phyloP scores from a whole-genome alignment of 2,888 invertebrate species.

The Zaprionus obscuricornis region DNA sequence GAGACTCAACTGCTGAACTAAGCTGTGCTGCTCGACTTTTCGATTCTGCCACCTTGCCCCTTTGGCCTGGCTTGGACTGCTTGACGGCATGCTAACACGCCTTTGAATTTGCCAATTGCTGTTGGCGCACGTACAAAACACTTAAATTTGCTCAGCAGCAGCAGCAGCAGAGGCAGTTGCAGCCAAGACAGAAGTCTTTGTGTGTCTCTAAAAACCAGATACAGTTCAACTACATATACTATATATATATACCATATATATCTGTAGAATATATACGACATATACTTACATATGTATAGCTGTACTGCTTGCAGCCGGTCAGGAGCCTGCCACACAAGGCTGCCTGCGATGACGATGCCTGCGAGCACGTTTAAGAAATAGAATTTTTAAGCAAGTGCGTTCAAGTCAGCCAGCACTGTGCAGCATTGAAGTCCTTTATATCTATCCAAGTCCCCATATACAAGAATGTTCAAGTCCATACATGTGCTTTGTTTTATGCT shows the following conservation, averaged over 20 bases:
- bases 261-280: too few relatives aligned
- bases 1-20: conserved; percentile 34
- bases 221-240: conserved; percentile 41
- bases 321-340: conserved; percentile 56
- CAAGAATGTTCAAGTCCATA: conserved; percentile 21
- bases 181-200: conserved; percentile 48
- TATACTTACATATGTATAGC: conserved; percentile 31
- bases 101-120: conserved; percentile 82
- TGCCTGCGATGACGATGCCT: conserved; percentile 40
- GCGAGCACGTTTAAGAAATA: conserved; percentile 75
- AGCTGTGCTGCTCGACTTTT: conserved; percentile 22
- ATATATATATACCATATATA: conserved; percentile 2
- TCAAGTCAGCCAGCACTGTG: conserved; percentile 32
- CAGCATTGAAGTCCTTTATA: conserved; percentile 34
- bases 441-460: conserved; percentile 15
- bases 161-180: conserved; percentile 16
- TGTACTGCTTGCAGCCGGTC: conserved; percentile 38
- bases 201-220: conserved; percentile 15
- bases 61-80: conserved; percentile 36
- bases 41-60: background rate
- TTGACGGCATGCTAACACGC: conserved; percentile 80
- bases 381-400: conserved; percentile 76
- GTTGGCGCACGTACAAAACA: conserved; percentile 81
- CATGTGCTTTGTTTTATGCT: conserved; percentile 23
- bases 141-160: conserved; percentile 79